Percentiles rank a stretch among this genome's conserved stretches.
Evolutionary conservation across 2,797 vertebrate species (phyloP).

Genomic region (Presbytis comata): DNA sequence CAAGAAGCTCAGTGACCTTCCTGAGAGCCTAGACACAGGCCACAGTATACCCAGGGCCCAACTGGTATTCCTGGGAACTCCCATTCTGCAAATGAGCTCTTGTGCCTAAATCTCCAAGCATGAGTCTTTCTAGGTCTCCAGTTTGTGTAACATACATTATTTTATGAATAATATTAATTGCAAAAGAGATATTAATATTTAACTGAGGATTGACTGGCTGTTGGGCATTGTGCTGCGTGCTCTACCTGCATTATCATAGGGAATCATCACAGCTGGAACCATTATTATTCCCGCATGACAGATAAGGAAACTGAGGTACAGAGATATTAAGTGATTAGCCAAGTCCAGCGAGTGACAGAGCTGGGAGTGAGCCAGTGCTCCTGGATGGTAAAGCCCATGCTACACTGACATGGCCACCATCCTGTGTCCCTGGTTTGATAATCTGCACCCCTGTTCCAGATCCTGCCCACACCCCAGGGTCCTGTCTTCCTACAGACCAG

Average conservation of each 20-base stretch:
- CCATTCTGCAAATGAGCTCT: not conserved
- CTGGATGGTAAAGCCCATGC: not conserved
- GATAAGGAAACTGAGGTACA: not conserved
- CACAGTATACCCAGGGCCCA: not conserved
- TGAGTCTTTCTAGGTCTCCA: not conserved
- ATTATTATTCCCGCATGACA: too few species aligned
- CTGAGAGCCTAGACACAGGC: not conserved
- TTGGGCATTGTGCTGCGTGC: not conserved
- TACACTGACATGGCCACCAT: fast-evolving
- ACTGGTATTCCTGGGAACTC: not conserved
- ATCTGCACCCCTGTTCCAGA: not conserved
- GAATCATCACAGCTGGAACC: not conserved
- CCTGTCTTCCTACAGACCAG: not conserved
- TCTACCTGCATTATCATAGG: not conserved
- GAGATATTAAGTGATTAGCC: not conserved
- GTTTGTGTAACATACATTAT: not conserved
- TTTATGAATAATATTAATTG: not conserved
- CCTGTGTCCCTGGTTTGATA: not conserved
- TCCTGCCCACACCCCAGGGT: not conserved
- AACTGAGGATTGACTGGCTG: not conserved
- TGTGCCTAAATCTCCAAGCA: not conserved
- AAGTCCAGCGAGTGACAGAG: not conserved
- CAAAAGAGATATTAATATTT: not conserved
- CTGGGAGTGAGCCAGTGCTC: not conserved
- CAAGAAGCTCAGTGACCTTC: not conserved